A percentile compares a stretch with the other conserved stretches of the same genome.
Conservation (phyloP, 2,888 invertebrate genomes). For the Thalpophila matura region DNA sequence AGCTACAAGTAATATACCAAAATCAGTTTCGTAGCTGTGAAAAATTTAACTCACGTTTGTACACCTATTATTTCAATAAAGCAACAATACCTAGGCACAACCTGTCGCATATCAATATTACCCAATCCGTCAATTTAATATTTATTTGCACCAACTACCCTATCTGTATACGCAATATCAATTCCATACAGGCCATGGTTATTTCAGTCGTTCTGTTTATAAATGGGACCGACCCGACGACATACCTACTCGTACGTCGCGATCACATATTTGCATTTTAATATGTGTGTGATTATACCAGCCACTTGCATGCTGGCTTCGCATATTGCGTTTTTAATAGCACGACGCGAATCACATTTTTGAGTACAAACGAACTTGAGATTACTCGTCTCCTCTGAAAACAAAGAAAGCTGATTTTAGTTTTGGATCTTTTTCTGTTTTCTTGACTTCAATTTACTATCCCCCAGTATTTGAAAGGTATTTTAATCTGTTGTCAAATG, state of each 20-base stretch:
- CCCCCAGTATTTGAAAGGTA: no score
- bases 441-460: no score
- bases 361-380: neutral
- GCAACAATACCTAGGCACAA: no score
- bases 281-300: conserved; percentile 38
- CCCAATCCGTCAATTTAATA: neutral
- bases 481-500: no score
- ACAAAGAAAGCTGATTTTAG: neutral
- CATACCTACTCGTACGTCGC: conserved; percentile 34
- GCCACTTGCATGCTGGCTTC: neutral
- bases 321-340: conserved; percentile 31
- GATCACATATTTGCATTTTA: conserved; percentile 44
- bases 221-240: conserved; percentile 46
- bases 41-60: no score
- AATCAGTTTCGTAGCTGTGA: no score
- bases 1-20: no score
- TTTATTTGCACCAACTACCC: conserved; percentile 35
- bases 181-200: conserved; percentile 32
- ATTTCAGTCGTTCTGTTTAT: conserved; percentile 48
- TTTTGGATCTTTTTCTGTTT: neutral
- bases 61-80: no score
- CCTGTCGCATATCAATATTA: no score
- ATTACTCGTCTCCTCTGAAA: neutral
- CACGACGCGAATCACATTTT: neutral
- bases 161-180: conserved; percentile 38